Evolutionary conservation across 2,113 vertebrate genomes (phyloP).

Genomic region (Hippocampus zosterae): DNA sequence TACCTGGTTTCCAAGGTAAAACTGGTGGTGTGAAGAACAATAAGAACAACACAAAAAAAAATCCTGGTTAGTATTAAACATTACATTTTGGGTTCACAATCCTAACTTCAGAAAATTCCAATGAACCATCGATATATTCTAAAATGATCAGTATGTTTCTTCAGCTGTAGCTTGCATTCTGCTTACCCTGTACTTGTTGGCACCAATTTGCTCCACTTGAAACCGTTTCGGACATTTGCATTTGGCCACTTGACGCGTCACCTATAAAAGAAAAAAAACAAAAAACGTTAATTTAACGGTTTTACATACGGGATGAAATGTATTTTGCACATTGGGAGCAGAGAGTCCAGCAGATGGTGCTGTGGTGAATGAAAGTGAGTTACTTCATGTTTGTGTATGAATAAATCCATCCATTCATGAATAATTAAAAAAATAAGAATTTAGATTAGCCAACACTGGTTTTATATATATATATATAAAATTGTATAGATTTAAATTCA

Average conservation of each 20-base stretch:
- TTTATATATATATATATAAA: neutral
- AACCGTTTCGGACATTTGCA: slow-evolving; percentile 98
- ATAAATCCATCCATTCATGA: too few relatives aligned
- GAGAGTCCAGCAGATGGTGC: neutral
- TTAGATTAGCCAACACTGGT: neutral
- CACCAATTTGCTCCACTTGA: slow-evolving; percentile 98
- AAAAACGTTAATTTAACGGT: neutral
- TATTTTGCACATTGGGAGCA: neutral
- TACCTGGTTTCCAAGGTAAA: slow-evolving; percentile 99
- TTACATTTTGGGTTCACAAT: neutral
- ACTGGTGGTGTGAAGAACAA: slow-evolving; percentile 88
- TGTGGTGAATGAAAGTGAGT: neutral
- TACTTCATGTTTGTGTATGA: neutral
- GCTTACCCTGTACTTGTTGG: slow-evolving; percentile 97
- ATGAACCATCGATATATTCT: neutral
- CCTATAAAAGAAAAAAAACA: slow-evolving; percentile 68
- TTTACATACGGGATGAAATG: neutral
- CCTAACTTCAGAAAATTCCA: slow-evolving; percentile 17
- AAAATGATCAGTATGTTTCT: neutral
- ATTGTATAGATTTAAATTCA: neutral
- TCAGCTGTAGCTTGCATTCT: slow-evolving; percentile 1
- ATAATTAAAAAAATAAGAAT: too few relatives aligned
- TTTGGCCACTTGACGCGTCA: slow-evolving; percentile 96
- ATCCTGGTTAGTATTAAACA: slow-evolving; percentile 45
- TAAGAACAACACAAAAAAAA: slow-evolving; percentile 66